Base-by-base conservation (phyloP, 1,140 invertebrate species). In the Daktulosphaira vitifoliae region DNA sequence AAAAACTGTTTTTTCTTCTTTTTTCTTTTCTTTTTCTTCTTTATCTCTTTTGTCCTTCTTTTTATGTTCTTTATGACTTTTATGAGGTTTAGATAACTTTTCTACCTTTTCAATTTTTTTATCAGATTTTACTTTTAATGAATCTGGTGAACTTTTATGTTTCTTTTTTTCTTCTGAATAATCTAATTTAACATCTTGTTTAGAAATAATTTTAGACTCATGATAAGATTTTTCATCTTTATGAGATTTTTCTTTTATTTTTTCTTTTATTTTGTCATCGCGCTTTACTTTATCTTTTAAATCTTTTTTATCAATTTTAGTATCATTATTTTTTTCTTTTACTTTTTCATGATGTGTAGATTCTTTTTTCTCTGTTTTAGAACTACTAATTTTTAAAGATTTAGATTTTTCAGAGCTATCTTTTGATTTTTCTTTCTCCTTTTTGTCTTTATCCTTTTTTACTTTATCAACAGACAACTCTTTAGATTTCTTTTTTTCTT, bases 91-190 rank as follows among this genome's bases (percentile, higher is more conserved):
- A 15, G 46, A 33, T 39, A 26, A 42, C 68, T 44, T 74, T 79
- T 77, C 59, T 75, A 71, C 68, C 77, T 79, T 72, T 78, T 80
- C 70, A 76, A 76, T 73, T 78, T 78, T 69, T 80, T 78, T 70
- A 77, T 78, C 67, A 62, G 56, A 62, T 25, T 62, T 62, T 15
- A 62, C 29, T 48, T 62, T 62, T 15, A 48, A 29, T 62, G 39
- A 48, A 29, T 62, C 56, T 8, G 56, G 42, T 0, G 56, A 62
- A 33, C 25, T 62, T 79, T 76, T 72, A 77, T 78, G 68, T 77
- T 78, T 75, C 13, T 59, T 51, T 49, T 65, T 38, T 37, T 67
- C 65, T 39, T 68, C 68, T 48, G 65, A 68, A 67, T 56, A 44
- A 65, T 68, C 15, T 66, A 42, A 18, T 65, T 54, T 49, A 62